Evolutionary conservation across 1,140 invertebrate species (phyloP).

Genomic region (Dinoponera quadriceps): DNA sequence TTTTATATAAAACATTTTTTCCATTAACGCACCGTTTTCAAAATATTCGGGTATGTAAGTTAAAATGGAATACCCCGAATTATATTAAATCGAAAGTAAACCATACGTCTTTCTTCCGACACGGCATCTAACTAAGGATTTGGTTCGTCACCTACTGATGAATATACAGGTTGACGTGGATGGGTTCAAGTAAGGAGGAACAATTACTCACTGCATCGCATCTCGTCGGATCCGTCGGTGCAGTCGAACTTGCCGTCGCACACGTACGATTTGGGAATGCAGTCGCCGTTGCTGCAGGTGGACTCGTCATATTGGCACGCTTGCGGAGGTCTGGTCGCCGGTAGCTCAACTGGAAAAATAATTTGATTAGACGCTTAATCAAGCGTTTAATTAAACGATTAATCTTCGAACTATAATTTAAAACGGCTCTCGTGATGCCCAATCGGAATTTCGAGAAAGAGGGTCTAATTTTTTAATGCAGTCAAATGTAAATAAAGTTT

Average conservation of each 20-base stretch:
- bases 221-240: conserved; percentile 95
- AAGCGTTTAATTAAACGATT: background rate
- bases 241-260: conserved; percentile 95
- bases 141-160: no score
- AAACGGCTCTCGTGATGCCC: background rate
- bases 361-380: background rate
- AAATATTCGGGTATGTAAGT: no score
- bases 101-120: no score
- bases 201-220: conserved; percentile 91
- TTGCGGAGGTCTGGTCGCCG: conserved; percentile 83
- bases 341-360: conserved; percentile 81
- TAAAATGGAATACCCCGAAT: no score
- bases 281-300: conserved; percentile 96
- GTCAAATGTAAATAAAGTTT: no score
- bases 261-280: conserved; percentile 92
- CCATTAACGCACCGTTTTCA: no score
- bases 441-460: no score
- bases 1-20: no score
- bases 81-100: no score
- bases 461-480: no score
- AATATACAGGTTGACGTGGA: no score
- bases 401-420: conserved; percentile 1
- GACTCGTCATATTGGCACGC: conserved; percentile 92
- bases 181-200: background rate
- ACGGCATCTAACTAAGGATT: no score